phyloP scores from a whole-genome alignment of 2,888 invertebrate species.

The Galerucella pusilla region DNA sequence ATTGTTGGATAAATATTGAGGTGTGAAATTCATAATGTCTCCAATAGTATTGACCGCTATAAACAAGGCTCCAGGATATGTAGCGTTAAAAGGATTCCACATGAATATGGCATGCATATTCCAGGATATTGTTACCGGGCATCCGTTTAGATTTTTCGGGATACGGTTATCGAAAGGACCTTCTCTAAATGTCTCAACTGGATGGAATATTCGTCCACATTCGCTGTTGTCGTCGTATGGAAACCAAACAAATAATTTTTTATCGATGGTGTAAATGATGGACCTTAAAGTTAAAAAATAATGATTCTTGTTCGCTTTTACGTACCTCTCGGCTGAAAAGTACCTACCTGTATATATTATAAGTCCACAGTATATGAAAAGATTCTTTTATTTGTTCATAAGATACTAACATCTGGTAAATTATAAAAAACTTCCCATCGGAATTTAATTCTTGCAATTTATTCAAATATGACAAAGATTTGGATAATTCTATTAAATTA shows the following conservation, averaged over 20 bases:
- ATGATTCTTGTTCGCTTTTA: neutral
- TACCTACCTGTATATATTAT: conserved; percentile 16
- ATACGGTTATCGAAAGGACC: conserved; percentile 1
- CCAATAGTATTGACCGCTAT: conserved; percentile 8
- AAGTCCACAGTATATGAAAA: conserved; percentile 8
- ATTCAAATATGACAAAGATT: neutral
- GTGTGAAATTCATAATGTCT: conserved; percentile 16
- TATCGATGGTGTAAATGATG: conserved; percentile 9
- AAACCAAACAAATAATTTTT: conserved; percentile 18
- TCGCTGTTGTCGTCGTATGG: conserved; percentile 10
- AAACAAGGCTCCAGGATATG: conserved; percentile 23
- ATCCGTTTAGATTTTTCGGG: conserved; percentile 22
- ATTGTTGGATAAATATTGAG: conserved; percentile 18
- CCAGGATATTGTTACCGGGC: conserved; percentile 23
- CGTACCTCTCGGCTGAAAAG: no score
- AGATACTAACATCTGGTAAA: neutral
- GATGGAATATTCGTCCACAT: conserved; percentile 13
- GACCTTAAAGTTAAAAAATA: neutral
- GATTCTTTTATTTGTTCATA: neutral
- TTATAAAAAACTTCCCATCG: conserved; percentile 17
- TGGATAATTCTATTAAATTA: neutral
- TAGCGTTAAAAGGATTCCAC: conserved; percentile 26
- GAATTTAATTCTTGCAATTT: neutral
- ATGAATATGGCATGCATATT: conserved; percentile 26
- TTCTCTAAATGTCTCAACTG: neutral